These are phyloP conservation scores for Oncorhynchus mykiss DNA, from an alignment of 2,113 vertebrate species.

Conservation along the genomic window DNA sequence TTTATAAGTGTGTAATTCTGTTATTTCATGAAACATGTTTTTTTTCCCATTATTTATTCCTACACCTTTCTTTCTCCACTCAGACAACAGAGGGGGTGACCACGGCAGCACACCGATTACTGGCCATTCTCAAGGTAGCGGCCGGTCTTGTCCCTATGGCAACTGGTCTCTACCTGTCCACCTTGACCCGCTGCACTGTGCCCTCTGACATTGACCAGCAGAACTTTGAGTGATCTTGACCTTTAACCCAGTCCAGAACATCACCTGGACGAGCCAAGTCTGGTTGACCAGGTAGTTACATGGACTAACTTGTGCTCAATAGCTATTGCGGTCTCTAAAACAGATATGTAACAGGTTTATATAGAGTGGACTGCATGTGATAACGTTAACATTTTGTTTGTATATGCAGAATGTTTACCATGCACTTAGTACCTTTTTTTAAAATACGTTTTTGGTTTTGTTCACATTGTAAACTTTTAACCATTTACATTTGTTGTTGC, in stretches of 20 bases:
- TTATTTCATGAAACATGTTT: not conserved
- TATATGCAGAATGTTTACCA: not conserved
- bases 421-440: not conserved
- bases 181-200: constrained; percentile 64
- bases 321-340: not conserved
- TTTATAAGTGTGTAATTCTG: too few relatives aligned
- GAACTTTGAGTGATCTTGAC: constrained; percentile 48
- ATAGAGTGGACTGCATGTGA: too few relatives aligned
- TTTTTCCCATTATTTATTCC: not conserved
- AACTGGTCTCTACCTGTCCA: constrained; percentile 70
- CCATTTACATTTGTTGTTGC: too few relatives aligned
- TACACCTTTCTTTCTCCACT: not conserved
- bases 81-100: constrained; percentile 65
- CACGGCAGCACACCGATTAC: constrained; percentile 60
- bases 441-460: not conserved
- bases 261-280: not conserved
- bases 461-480: too few relatives aligned
- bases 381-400: not conserved
- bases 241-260: not conserved
- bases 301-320: not conserved
- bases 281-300: not conserved
- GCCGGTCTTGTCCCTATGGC: constrained; percentile 68
- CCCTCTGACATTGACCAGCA: constrained; percentile 65
- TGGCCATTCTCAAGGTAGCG: constrained; percentile 68
- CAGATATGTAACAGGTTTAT: too few relatives aligned